Evolutionary conservation across 2,888 invertebrate species (phyloP).

Genomic region (Eumacrocentrus americanus): DNA sequence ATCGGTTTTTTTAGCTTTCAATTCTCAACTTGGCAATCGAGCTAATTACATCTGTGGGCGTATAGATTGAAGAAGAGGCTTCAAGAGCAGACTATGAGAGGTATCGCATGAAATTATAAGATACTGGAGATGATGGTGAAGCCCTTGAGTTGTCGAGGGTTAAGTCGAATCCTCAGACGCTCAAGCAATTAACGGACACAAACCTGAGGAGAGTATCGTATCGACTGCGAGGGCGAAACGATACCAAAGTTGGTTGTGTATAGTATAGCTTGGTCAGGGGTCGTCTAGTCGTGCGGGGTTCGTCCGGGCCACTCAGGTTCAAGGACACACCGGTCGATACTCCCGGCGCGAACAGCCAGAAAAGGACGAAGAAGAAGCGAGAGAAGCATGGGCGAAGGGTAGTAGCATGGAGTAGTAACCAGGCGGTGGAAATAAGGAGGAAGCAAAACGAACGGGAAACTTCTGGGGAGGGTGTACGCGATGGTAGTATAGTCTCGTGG

Average conservation of each 20-base stretch:
- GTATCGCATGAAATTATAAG: constrained; percentile 10
- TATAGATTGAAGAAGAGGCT: not conserved
- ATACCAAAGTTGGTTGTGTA: too few relatives aligned
- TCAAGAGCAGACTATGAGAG: constrained; percentile 1
- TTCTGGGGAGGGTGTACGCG: constrained; percentile 3
- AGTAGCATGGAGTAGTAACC: not conserved
- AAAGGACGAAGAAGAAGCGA: constrained; percentile 12
- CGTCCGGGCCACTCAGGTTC: constrained; percentile 52
- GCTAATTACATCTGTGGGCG: not conserved
- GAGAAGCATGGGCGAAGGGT: not conserved
- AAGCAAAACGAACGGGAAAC: constrained; percentile 16
- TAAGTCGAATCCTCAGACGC: constrained; percentile 6
- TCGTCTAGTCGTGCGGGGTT: constrained; percentile 53
- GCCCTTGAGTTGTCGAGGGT: not conserved
- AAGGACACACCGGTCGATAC: constrained; percentile 55
- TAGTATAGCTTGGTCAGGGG: constrained; percentile 44
- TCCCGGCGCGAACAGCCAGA: constrained; percentile 39
- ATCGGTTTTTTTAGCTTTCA: not conserved
- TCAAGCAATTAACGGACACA: constrained; percentile 6
- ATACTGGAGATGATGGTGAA: not conserved
- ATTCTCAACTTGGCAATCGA: not conserved
- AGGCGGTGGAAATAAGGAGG: constrained; percentile 13
- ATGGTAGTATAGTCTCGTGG: constrained; percentile 19
- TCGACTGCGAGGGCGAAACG: not conserved
- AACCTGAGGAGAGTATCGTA: not conserved